Conservation (phyloP, 2,113 vertebrate genomes). For the Sinocyclocheilus maitianheensis region DNA sequence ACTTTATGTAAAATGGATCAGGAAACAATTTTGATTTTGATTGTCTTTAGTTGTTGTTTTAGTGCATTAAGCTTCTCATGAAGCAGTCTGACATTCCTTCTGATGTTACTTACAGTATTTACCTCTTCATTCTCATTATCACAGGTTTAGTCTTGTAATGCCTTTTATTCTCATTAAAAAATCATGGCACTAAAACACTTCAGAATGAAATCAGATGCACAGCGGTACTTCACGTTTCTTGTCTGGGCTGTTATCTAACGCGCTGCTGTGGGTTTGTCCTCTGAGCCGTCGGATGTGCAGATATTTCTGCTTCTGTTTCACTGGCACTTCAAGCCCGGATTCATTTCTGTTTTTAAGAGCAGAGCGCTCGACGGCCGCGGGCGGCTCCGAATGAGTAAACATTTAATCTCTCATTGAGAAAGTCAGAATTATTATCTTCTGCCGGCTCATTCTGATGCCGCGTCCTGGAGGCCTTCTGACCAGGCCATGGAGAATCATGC, state of each 20-base stretch:
- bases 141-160: no score
- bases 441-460: conserved; percentile 1
- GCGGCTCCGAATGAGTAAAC: conserved; percentile 3
- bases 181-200: no score
- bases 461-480: neutral
- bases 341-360: neutral
- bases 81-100: no score
- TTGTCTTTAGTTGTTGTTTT: no score
- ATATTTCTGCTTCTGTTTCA: conserved; percentile 2
- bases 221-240: neutral
- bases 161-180: no score
- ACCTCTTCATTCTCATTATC: no score
- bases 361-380: neutral
- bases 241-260: neutral
- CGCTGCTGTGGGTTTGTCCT: neutral
- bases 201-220: no score
- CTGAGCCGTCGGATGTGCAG: neutral
- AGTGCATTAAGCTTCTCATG: no score
- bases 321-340: neutral
- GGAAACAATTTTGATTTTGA: no score
- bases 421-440: conserved; percentile 20
- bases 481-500: conserved; percentile 8
- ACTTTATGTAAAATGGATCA: no score
- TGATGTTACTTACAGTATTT: no score
- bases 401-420: conserved; percentile 34